A percentile compares a stretch with the other conserved stretches of the same genome.
Evolutionary conservation across 2,797 vertebrate genomes (phyloP).

Genomic region (Scarus forsteni): DNA sequence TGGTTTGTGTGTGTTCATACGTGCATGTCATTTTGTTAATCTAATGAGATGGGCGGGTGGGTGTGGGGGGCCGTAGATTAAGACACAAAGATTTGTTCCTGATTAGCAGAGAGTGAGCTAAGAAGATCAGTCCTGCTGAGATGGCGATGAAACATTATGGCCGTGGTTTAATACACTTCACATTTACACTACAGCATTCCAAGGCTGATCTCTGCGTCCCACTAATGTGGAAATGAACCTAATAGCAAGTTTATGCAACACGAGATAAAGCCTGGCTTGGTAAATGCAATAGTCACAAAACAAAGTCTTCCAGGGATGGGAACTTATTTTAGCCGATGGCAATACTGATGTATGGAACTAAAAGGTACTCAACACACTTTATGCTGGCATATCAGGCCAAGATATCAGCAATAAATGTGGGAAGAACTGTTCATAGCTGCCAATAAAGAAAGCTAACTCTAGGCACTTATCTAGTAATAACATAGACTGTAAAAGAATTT

Average conservation of each 20-base stretch:
- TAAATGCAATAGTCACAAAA: no score
- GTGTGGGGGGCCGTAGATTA: conserved; percentile 79
- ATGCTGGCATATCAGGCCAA: no score
- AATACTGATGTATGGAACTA: no score
- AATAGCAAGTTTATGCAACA: conserved; percentile 40
- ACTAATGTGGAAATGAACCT: conserved; percentile 49
- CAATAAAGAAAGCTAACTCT: no score
- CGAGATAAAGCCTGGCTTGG: conserved; percentile 6
- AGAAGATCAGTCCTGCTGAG: conserved; percentile 81
- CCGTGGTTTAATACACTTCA: conserved; percentile 67
- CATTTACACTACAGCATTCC: conserved; percentile 73
- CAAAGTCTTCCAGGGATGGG: no score
- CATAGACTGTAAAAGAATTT: no score
- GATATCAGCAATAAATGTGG: no score
- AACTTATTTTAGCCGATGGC: no score
- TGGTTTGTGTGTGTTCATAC: conserved; percentile 52
- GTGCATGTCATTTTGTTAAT: conserved; percentile 83
- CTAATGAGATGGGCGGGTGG: conserved; percentile 80
- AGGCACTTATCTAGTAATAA: no score
- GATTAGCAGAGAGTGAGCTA: conserved; percentile 85
- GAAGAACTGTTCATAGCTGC: no score
- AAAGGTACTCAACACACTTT: no score
- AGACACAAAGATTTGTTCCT: conserved; percentile 73
- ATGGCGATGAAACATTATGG: conserved; percentile 77
- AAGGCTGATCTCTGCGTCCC: conserved; percentile 67